Conservation (phyloP, 2,113 vertebrate species). For the Morone saxatilis region DNA sequence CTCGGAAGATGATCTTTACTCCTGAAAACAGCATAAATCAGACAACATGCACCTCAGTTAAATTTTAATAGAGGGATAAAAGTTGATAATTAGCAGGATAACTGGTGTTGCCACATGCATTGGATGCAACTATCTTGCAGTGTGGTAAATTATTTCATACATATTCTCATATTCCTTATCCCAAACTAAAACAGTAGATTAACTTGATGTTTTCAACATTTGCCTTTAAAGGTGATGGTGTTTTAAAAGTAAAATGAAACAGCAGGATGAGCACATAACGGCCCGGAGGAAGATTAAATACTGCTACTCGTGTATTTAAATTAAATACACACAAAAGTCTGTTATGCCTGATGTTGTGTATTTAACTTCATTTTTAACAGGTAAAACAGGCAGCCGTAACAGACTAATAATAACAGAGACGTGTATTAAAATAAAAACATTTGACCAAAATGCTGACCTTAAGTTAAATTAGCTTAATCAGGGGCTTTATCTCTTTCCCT, state of each 20-base stretch:
- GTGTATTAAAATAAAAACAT: too few relatives aligned
- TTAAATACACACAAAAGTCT: neutral
- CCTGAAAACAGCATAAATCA: slow-evolving; percentile 80
- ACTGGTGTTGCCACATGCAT: neutral
- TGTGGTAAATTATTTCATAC: neutral
- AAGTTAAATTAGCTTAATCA: too few relatives aligned
- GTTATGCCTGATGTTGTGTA: neutral
- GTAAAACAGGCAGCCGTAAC: neutral
- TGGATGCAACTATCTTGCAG: neutral
- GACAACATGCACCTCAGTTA: neutral
- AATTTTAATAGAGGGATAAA: neutral
- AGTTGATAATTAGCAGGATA: neutral
- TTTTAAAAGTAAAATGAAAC: neutral
- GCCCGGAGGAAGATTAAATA: neutral
- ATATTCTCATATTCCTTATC: neutral
- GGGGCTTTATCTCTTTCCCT: too few relatives aligned
- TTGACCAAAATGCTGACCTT: too few relatives aligned
- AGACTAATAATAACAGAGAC: neutral
- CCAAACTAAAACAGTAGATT: neutral
- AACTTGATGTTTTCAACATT: neutral
- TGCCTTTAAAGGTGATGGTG: neutral
- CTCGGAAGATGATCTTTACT: slow-evolving; percentile 96
- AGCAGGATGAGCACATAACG: neutral
- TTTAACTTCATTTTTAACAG: neutral
- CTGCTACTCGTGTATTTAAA: neutral